Conservation (phyloP, 2,113 vertebrate species). For the Leptobrachium ailaonicum region DNA sequence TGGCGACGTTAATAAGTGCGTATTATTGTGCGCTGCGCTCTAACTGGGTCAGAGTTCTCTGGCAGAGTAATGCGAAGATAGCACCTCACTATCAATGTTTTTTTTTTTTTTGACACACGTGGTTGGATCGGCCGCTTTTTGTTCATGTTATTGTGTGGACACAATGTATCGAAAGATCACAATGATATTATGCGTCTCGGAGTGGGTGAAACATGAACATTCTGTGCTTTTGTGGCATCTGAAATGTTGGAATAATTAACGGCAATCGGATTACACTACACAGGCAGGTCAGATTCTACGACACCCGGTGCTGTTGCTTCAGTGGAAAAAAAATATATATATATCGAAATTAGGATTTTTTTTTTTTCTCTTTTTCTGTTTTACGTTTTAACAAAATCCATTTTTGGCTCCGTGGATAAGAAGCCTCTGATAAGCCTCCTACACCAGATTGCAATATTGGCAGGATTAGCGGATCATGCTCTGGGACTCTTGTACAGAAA, state of each 20-base stretch:
- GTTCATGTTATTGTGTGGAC: background rate
- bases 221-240: background rate
- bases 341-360: background rate
- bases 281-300: background rate
- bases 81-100: background rate
- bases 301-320: no score
- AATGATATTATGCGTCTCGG: background rate
- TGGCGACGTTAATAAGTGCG: no score
- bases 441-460: constrained; percentile 16
- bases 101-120: background rate
- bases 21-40: background rate
- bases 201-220: background rate
- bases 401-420: background rate
- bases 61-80: background rate
- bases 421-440: constrained; percentile 5
- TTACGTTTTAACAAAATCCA: constrained; percentile 2
- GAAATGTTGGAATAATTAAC: background rate
- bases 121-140: no score
- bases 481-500: no score
- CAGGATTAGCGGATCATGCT: background rate
- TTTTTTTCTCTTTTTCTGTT: background rate
- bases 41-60: background rate
- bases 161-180: background rate
- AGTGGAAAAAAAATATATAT: no score
- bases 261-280: background rate